These are phyloP conservation scores for Turnix velox DNA, from an alignment of 2,113 vertebrate genomes.

Conservation along the genomic window DNA sequence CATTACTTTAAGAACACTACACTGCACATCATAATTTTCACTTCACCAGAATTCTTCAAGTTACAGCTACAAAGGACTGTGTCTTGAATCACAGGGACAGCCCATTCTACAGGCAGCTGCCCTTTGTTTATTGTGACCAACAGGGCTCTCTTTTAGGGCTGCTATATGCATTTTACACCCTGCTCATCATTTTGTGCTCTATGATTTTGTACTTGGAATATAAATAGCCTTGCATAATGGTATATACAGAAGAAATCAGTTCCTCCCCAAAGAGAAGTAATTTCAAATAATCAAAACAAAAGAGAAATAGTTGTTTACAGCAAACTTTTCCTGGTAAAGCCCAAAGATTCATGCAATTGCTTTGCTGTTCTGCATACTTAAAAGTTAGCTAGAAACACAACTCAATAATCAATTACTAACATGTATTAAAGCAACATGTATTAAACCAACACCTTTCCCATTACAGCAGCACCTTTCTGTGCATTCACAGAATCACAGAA, in stretches of 20 bases:
- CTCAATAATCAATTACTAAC: fast-evolving
- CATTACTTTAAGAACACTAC: neutral
- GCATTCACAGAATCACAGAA: too few species aligned
- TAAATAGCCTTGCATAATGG: neutral
- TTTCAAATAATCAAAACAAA: neutral
- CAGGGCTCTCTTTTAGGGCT: neutral
- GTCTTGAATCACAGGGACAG: neutral
- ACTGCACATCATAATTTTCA: neutral
- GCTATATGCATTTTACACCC: neutral
- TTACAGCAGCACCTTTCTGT: neutral
- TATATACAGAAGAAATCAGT: neutral
- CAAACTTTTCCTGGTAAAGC: neutral
- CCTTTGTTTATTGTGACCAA: neutral
- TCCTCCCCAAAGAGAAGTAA: neutral
- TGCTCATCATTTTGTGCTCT: neutral
- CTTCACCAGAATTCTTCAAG: neutral
- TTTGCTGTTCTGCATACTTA: neutral
- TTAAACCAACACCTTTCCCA: neutral
- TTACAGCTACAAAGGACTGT: neutral
- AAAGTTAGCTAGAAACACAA: neutral
- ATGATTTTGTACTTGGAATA: neutral
- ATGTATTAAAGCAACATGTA: neutral
- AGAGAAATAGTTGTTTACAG: neutral
- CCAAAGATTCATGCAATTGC: neutral
- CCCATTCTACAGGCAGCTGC: neutral